A percentile compares a stretch with the other conserved stretches of the same genome.
These are phyloP conservation scores for Dromiciops gliroides DNA, from an alignment of 2,113 vertebrate genomes.

Conservation along the genomic window DNA sequence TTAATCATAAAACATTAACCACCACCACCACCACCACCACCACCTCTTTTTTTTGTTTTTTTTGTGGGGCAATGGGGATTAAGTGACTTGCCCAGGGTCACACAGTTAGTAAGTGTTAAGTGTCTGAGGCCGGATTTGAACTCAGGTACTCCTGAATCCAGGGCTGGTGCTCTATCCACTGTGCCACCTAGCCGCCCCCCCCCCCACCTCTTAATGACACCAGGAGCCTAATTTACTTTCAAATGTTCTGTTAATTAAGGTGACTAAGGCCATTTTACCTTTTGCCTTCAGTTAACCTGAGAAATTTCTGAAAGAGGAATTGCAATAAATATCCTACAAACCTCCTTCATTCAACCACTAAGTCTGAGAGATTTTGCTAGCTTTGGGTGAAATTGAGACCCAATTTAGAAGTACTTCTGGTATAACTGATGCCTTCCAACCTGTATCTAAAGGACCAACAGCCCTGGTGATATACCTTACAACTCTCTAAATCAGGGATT, in stretches of 20 bases:
- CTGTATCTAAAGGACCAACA: conserved; percentile 2
- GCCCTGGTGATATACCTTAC: not conserved
- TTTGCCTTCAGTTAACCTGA: not conserved
- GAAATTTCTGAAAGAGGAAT: conserved; percentile 8
- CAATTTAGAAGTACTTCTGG: conserved; percentile 13
- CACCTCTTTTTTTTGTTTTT: too few species aligned
- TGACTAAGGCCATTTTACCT: conserved; percentile 2
- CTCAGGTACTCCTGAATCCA: too few species aligned
- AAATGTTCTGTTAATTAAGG: not conserved
- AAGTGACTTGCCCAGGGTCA: too few species aligned
- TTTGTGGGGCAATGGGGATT: too few species aligned
- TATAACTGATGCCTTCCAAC: not conserved
- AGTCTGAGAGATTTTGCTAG: not conserved
- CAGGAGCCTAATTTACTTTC: not conserved
- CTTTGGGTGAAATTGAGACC: conserved; percentile 35
- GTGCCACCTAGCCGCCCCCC: too few species aligned
- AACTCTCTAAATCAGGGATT: too few species aligned
- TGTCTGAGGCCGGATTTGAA: too few species aligned
- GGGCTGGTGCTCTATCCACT: too few species aligned
- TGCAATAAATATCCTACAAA: conserved; percentile 2
- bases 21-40: too few species aligned
- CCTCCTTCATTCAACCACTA: not conserved
- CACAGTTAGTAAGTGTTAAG: too few species aligned
- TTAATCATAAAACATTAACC: too few species aligned
- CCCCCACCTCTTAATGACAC: not conserved